phyloP scores from a whole-genome alignment of 2,888 invertebrate species.

The Dastarcus helophoroides region DNA sequence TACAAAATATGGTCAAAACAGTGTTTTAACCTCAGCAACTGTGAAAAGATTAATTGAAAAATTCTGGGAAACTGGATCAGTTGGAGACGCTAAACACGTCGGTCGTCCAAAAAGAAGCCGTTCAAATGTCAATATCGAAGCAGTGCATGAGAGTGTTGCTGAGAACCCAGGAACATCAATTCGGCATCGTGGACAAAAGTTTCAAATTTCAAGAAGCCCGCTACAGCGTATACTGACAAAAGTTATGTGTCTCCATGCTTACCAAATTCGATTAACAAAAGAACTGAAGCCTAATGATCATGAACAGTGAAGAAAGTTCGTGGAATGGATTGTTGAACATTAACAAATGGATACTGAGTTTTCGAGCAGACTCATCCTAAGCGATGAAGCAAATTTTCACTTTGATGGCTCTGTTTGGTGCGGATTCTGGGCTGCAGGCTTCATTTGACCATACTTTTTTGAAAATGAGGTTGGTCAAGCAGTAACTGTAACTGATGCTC shows the following conservation, averaged over 20 bases:
- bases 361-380: slow-evolving; percentile 1
- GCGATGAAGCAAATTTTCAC: slow-evolving; percentile 1
- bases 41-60: slow-evolving; percentile 23
- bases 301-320: no score
- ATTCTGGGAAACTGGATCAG: slow-evolving; percentile 22
- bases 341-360: slow-evolving; percentile 1
- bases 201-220: slow-evolving; percentile 17
- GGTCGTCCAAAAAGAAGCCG: slow-evolving; percentile 15
- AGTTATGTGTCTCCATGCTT: no score
- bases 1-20: slow-evolving; percentile 20
- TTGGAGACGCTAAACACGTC: slow-evolving; percentile 18
- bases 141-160: slow-evolving; percentile 18
- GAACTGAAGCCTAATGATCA: no score
- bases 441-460: slow-evolving; percentile 14
- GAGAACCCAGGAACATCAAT: slow-evolving; percentile 22
- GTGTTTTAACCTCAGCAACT: slow-evolving; percentile 21
- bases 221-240: slow-evolving; percentile 17
- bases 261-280: no score
- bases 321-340: no score
- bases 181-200: slow-evolving; percentile 19
- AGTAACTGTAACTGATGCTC: slow-evolving; percentile 19
- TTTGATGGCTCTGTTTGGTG: background rate
- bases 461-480: slow-evolving; percentile 16
- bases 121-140: slow-evolving; percentile 15
- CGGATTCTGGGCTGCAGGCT: slow-evolving; percentile 1